Evolutionary conservation across 2,797 vertebrate genomes (phyloP).

Genomic region (Apogon hyalosoma): DNA sequence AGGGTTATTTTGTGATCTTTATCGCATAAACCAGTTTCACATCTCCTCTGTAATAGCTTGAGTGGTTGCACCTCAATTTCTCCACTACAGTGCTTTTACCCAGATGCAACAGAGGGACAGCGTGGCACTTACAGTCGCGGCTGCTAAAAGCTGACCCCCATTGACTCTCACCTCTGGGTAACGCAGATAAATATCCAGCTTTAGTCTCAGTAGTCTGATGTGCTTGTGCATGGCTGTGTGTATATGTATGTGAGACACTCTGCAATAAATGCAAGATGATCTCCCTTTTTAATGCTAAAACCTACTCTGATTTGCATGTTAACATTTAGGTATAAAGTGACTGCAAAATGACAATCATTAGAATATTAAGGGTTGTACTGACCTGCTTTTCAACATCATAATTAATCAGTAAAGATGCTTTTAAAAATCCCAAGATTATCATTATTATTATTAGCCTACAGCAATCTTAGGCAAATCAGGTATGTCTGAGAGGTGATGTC

Average conservation of each 20-base stretch:
- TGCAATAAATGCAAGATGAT: slow-evolving; percentile 10
- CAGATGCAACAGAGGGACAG: slow-evolving; percentile 58
- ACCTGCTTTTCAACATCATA: slow-evolving; percentile 63
- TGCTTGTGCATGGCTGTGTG: slow-evolving; percentile 15
- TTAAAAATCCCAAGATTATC: slow-evolving; percentile 25
- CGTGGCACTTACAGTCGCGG: slow-evolving; percentile 64
- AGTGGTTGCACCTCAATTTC: slow-evolving; percentile 65
- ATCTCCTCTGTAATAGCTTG: slow-evolving; percentile 49
- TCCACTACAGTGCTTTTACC: slow-evolving; percentile 59
- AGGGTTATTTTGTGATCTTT: slow-evolving; percentile 42
- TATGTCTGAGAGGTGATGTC: slow-evolving; percentile 48
- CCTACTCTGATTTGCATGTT: slow-evolving; percentile 14
- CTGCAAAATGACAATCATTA: slow-evolving; percentile 21
- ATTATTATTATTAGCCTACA: slow-evolving; percentile 62
- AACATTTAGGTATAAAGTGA: slow-evolving; percentile 17
- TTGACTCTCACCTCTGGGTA: slow-evolving; percentile 73
- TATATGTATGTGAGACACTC: slow-evolving; percentile 33
- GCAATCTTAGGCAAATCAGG: slow-evolving; percentile 51
- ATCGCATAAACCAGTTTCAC: slow-evolving; percentile 43
- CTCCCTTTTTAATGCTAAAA: slow-evolving; percentile 20
- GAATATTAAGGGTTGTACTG: slow-evolving; percentile 51
- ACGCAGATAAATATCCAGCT: slow-evolving; percentile 73
- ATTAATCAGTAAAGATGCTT: slow-evolving; percentile 55
- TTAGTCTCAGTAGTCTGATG: slow-evolving; percentile 32
- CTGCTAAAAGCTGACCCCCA: slow-evolving; percentile 79